Evolutionary conservation across 2,888 invertebrate species (phyloP).

Genomic region (Epicampocera succincta): DNA sequence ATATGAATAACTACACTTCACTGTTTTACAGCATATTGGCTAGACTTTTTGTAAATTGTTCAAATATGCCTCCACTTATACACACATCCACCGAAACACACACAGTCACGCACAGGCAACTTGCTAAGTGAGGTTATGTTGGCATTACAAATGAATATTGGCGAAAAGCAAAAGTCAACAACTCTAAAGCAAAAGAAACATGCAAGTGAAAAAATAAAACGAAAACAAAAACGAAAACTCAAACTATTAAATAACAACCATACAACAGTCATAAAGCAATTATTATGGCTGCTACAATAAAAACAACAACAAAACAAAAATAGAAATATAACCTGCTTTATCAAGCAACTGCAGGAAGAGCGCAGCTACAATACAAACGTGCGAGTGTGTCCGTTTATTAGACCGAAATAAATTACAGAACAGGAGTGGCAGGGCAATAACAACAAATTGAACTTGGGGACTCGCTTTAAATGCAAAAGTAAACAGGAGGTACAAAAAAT

Average conservation of each 20-base stretch:
- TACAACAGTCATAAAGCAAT: constrained; percentile 62
- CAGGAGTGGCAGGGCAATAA: background rate
- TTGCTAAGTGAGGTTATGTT: constrained; percentile 12
- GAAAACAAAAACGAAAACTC: constrained; percentile 28
- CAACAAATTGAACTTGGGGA: constrained; percentile 44
- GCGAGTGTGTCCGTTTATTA: constrained; percentile 17
- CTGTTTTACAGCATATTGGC: constrained; percentile 40
- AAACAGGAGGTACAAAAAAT: constrained; percentile 5
- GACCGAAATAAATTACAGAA: constrained; percentile 52
- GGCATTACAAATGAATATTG: constrained; percentile 36
- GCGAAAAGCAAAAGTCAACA: constrained; percentile 65
- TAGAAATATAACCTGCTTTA: constrained; percentile 16
- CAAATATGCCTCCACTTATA: background rate
- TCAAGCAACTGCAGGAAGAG: constrained; percentile 4
- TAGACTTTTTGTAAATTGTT: constrained; percentile 54
- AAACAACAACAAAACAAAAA: background rate
- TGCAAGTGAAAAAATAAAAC: constrained; percentile 8
- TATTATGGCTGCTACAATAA: constrained; percentile 53
- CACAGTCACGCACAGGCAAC: background rate
- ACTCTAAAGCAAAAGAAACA: constrained; percentile 19
- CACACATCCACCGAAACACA: background rate
- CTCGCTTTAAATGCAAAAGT: constrained; percentile 40
- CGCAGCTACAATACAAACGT: constrained; percentile 19
- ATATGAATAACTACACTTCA: constrained; percentile 57
- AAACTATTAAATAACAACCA: constrained; percentile 34